These are phyloP conservation scores for Herminia tarsipennalis DNA, from an alignment of 2,888 invertebrate species.

Conservation along the genomic window DNA sequence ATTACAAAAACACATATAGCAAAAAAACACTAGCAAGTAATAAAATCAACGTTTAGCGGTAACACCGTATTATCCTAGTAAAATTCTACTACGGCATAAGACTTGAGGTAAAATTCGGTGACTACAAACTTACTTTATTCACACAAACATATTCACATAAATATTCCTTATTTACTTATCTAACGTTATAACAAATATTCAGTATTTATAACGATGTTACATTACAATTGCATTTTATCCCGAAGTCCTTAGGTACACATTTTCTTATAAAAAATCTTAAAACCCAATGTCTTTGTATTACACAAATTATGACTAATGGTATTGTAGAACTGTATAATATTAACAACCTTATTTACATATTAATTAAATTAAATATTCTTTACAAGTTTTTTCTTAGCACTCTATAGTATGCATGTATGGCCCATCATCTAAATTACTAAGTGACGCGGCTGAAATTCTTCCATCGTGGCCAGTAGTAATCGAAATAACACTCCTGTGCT, in stretches of 20 bases:
- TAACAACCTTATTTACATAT: slow-evolving; percentile 4
- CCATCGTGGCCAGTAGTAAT: slow-evolving; percentile 75
- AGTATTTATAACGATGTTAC: not conserved
- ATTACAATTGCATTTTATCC: slow-evolving; percentile 5
- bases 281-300: not conserved
- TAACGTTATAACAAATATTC: not conserved
- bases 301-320: not conserved
- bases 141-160: slow-evolving; percentile 2
- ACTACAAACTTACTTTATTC: slow-evolving; percentile 39
- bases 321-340: too few relatives aligned
- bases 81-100: slow-evolving; percentile 11
- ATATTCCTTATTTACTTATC: not conserved
- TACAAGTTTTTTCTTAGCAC: slow-evolving; percentile 55
- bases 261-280: not conserved
- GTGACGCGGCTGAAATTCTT: slow-evolving; percentile 65
- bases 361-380: slow-evolving; percentile 1
- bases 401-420: slow-evolving; percentile 73
- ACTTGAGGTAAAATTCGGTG: slow-evolving; percentile 63
- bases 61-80: slow-evolving; percentile 18
- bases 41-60: slow-evolving; percentile 14
- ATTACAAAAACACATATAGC: slow-evolving; percentile 18
- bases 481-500: slow-evolving; percentile 80
- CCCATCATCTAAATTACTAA: slow-evolving; percentile 67
- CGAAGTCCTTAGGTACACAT: not conserved
- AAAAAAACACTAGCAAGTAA: slow-evolving; percentile 17